Conservation (phyloP, 2,797 vertebrate species). For the Sorex maritimensis region DNA sequence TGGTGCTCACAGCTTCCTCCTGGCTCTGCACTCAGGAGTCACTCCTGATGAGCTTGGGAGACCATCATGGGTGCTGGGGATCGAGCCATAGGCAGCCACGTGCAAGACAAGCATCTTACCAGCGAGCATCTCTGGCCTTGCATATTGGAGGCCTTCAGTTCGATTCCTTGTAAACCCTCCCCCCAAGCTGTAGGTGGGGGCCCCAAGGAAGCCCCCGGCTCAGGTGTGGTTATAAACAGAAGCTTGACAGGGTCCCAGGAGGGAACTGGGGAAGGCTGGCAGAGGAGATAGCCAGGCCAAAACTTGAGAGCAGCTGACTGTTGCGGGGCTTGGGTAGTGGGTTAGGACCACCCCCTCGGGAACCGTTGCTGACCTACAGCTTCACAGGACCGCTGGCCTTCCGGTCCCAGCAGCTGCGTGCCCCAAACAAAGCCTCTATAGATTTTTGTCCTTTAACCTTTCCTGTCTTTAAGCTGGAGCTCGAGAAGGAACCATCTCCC, state of each 20-base stretch:
- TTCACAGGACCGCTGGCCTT: background rate
- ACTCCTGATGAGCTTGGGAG: too few species aligned
- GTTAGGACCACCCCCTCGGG: background rate
- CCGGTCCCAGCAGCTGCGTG: background rate
- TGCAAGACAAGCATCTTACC: too few species aligned
- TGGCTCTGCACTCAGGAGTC: too few species aligned
- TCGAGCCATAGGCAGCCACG: too few species aligned
- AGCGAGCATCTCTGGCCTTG: too few species aligned
- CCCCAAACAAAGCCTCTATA: background rate
- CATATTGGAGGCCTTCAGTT: too few species aligned
- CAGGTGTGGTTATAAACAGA: too few species aligned
- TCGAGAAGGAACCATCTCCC: background rate
- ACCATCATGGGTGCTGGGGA: too few species aligned
- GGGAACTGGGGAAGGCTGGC: background rate
- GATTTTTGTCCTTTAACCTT: background rate
- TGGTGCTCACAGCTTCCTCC: too few species aligned
- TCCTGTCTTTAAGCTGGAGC: background rate
- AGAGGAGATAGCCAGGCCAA: background rate
- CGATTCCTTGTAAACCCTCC: too few species aligned
- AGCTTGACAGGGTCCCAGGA: background rate
- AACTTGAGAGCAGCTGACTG: background rate
- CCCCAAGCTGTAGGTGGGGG: background rate
- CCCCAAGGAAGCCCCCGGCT: background rate
- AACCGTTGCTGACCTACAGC: fast-evolving
- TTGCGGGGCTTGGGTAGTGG: fast-evolving